Conservation (phyloP, 2,888 invertebrate genomes). For the Nephrotoma flavescens region DNA sequence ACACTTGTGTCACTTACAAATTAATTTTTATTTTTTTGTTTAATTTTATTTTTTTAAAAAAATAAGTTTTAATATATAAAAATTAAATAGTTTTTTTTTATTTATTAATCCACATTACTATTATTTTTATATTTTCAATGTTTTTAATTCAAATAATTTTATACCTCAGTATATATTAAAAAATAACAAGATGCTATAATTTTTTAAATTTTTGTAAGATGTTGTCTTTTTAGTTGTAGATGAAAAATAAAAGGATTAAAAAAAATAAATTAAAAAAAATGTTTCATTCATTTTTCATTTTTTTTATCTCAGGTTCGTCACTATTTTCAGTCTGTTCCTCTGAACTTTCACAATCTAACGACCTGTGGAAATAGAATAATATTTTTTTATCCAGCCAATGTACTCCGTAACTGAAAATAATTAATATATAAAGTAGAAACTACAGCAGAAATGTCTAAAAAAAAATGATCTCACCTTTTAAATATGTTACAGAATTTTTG, state of each 20-base stretch:
- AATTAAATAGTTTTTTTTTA: not conserved
- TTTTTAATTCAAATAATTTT: not conserved
- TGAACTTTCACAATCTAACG: constrained; percentile 13
- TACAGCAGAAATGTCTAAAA: too few species aligned
- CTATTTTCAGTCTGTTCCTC: constrained; percentile 18
- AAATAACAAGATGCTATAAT: not conserved
- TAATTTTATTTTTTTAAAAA: not conserved
- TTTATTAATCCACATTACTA: not conserved
- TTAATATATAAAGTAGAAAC: too few species aligned
- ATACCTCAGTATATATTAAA: not conserved
- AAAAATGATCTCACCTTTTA: too few species aligned
- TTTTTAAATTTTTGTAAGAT: not conserved
- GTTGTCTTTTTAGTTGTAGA: not conserved
- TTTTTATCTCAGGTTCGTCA: constrained; percentile 27
- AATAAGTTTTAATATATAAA: not conserved
- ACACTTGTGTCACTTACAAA: not conserved
- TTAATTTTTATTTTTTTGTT: not conserved
- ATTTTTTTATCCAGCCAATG: too few species aligned
- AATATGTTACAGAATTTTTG: too few species aligned
- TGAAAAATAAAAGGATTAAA: not conserved
- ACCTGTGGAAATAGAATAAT: not conserved
- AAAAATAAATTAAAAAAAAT: not conserved
- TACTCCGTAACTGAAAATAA: too few species aligned
- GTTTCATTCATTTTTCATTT: constrained; percentile 28
- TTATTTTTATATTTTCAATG: not conserved